These are phyloP conservation scores for Camponotus fellah DNA, from an alignment of 2,888 invertebrate genomes.

Conservation along the genomic window DNA sequence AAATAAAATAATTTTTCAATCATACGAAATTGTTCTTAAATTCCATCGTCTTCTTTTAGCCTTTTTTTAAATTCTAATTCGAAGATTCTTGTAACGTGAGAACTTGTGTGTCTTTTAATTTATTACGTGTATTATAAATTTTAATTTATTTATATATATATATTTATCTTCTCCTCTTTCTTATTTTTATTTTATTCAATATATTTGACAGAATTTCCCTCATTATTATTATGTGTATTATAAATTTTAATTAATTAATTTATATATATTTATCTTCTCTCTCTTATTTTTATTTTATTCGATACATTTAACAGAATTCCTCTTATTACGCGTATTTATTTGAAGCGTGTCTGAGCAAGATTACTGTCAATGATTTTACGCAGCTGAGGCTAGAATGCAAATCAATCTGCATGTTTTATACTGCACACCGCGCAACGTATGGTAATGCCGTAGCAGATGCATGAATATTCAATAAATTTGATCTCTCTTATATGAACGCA, in stretches of 20 bases:
- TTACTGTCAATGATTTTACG: slow-evolving; percentile 41
- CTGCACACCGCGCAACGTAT: slow-evolving; percentile 19
- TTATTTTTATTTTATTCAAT: not conserved
- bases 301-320: not conserved
- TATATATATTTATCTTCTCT: not conserved
- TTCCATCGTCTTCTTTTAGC: not conserved
- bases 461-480: slow-evolving; percentile 55
- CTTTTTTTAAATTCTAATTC: not conserved
- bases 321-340: not conserved
- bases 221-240: not conserved
- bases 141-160: not conserved
- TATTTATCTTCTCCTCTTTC: not conserved
- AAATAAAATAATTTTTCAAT: not conserved
- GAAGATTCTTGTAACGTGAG: not conserved
- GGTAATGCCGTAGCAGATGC: slow-evolving; percentile 38
- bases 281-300: not conserved
- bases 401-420: slow-evolving; percentile 51
- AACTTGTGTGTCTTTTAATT: not conserved
- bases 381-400: slow-evolving; percentile 45
- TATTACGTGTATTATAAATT: no score
- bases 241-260: no score
- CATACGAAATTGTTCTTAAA: not conserved
- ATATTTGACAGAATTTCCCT: not conserved
- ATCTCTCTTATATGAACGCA: slow-evolving; percentile 36
- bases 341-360: slow-evolving; percentile 29